Percentiles rank a stretch among this genome's conserved stretches.
phyloP scores from a whole-genome alignment of 2,888 invertebrate species.

The Allygus modestus region DNA sequence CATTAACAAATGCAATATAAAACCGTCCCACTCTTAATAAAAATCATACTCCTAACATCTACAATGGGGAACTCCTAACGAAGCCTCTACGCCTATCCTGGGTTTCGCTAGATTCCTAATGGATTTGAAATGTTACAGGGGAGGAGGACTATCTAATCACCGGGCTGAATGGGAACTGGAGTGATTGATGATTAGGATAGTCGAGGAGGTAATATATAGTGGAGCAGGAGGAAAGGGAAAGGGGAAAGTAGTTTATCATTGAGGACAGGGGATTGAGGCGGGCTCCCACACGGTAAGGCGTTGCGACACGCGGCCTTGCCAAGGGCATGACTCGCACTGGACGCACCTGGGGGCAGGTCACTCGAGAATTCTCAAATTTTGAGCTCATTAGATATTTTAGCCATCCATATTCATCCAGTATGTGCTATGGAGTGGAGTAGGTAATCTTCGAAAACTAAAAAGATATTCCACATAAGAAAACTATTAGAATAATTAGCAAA shows the following conservation, averaged over 20 bases:
- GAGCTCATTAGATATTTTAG: too few species aligned
- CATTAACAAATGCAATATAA: too few species aligned
- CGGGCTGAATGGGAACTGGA: not conserved
- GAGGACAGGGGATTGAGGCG: constrained; percentile 23
- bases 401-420: too few species aligned
- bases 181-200: constrained; percentile 37
- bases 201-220: constrained; percentile 28
- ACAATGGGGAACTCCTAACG: not conserved
- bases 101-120: constrained; percentile 3
- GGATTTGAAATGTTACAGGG: constrained; percentile 32
- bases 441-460: too few species aligned
- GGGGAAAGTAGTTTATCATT: constrained; percentile 50
- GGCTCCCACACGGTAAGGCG: constrained; percentile 2
- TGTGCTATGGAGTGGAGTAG: too few species aligned
- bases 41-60: not conserved
- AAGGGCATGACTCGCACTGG: not conserved
- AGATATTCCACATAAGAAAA: too few species aligned
- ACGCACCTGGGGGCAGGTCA: not conserved
- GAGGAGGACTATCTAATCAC: constrained; percentile 37
- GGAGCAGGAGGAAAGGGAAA: not conserved
- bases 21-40: not conserved
- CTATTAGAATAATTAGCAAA: too few species aligned
- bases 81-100: not conserved
- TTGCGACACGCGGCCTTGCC: constrained; percentile 30
- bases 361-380: too few species aligned